Base-by-base conservation (phyloP, 2,797 vertebrate species). In the Amblyopsis hoosieri region DNA sequence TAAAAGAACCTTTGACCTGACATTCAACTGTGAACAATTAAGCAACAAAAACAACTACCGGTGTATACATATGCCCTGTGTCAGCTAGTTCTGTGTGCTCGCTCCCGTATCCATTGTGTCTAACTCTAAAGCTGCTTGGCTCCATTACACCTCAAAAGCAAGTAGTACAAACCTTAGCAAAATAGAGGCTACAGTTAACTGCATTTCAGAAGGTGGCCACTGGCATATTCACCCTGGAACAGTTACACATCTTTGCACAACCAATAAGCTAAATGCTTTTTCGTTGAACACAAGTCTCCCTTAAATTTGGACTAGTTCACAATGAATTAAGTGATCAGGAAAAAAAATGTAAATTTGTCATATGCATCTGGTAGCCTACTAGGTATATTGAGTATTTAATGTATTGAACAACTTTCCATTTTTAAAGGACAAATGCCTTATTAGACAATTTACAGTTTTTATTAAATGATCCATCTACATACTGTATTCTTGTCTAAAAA, bases 91-190 rank as follows among this genome's bases (percentile, higher is more conserved):
- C 59, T 37, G 37, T 9, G 7, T 37, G 37, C 62, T 57, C 54
- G 51, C 45, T 65, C 66, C 57, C 72, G 1, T 49, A 54, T 72
- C 49, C 45, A 49, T 59, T 70, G 68, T 69, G 60, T 76, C 59
- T 60, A 37, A 13, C 56, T 74, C 59, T 72, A 60, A 70, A 47
- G 57, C 75, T 54, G 64, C 64, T 69, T 33, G 47, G 71, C 74
- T 75, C 71, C 71, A 81, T 82, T 82, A 79, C 71, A 80, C 10
- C 62, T 66, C 74, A 79, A 66, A 72, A 67, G 56, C 64, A 66
- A 13, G 64, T 51, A 67, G 56, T 57, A 59, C 58, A 61, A 47
- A 61, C 66, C 14, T 46, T 60, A 49, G 51, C 45, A 48, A 67
- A 55, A 47, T 62, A 0, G 13, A 62, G 14, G 37, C 15, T 19